Evolutionary conservation across 1,140 invertebrate genomes (phyloP), one percentile per base, ranked within the genome.

Genomic region (Drosophila littoralis): DNA sequence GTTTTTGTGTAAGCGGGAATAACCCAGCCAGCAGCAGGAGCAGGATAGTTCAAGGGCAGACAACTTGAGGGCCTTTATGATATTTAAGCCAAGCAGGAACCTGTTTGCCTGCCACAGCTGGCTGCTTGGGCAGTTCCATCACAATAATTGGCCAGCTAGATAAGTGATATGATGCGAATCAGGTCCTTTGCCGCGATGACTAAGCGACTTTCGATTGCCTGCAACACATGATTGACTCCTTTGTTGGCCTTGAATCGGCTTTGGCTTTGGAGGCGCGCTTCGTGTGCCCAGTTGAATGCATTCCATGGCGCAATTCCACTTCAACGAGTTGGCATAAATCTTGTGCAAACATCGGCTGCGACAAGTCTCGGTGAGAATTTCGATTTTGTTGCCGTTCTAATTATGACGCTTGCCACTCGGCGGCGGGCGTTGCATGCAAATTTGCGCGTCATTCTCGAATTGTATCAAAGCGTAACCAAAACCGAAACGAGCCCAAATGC

Each of bases 41-140:
- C 46, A 69, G 40, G 71, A 70, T 71, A 75, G 74, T 76, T 76
- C 69, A 76, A 76, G 74, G 74, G 67, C 63, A 66, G 48, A 17
- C 57, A 40, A 9, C 13, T 50, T 9, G 12, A 9, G 52, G 32
- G 33, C 67, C 43, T 63, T 54, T 17, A 17, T 17, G 1, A 17
- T 17, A 15, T 22, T 46, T 28, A 13, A 2, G 12, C 28, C 10
- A 60, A 66, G 38, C 33, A 40, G 13, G 54, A 76, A 76, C 74
- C 69, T 22, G 74, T 76, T 76, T n/a, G 17, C 12, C 22, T 28
- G 17, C n/a, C 7, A 10, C 13, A 13, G 35, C 8, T 22, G 12
- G 6, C 36, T n/a, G 60, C 28, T 33, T 15, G 15, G 8, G 61
- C 50, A 17, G 15, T 15, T 17, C 10, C 28, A 48, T 43, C n/a